Evolutionary conservation across 2,797 vertebrate genomes (phyloP), one percentile per base, ranked within the genome.

Genomic region (Carapus acus): DNA sequence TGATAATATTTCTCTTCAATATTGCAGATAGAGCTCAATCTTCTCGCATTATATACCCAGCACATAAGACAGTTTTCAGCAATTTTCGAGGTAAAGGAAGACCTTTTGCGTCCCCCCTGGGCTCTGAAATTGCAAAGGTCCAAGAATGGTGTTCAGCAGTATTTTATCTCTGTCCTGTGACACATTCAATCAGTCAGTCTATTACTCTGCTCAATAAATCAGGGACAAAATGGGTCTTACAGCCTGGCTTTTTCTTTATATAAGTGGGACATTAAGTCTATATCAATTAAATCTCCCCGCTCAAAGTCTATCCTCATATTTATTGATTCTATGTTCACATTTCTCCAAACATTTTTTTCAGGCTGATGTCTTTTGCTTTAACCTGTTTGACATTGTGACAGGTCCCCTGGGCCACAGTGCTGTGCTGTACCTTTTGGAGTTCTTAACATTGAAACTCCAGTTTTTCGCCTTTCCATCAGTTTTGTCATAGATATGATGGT

Each of bases 181-280:
- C 81, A 79, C 69, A 77, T 85, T 90, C 81, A 84, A 85, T 89
- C 84, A 87, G 69, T 58, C 77, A 87, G 78, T 88, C 71, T 84
- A 75, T 85, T 89, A 86, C 83, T 75, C 55, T 76, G 58, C 36
- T 55, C 81, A 68, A 83, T 89, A 88, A 87, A 88, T 85, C 77
- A 79, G 71, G 42, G 43, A 67, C 57, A 61, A 79, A 85, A 72
- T 66, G 74, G 53, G 65, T 53, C 72, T 62, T 65, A 65, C 63
- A 58, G 65, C 58, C 47, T 59, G 43, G 37, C 40, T 72, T 74
- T 78, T 61, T 59, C 49, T 64, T 46, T 2, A 34, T 62, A 73
- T 73, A 76, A 80, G 83, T 79, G 78, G 77, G 58, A 77, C 79
- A 83, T 83, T 79, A 77, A 65, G 62, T 79, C 70, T 61, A 34